Evolutionary conservation across 2,888 invertebrate species (phyloP).

Genomic region (Onchidella celtica): DNA sequence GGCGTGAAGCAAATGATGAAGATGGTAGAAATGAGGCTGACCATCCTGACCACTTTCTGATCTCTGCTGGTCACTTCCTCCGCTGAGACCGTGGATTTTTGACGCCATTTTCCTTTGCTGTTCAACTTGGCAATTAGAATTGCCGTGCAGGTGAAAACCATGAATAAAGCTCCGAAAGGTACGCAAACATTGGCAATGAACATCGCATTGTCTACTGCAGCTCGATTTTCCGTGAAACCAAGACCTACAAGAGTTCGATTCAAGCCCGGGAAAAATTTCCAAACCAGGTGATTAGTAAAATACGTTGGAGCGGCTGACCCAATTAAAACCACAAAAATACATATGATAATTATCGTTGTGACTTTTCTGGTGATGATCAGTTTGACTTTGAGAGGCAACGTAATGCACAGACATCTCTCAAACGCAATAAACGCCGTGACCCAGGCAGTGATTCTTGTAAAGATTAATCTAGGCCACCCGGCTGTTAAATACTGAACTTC

Average conservation of each 20-base stretch:
- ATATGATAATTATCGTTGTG: not conserved
- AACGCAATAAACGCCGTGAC: no score
- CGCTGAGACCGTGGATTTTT: not conserved
- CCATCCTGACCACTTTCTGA: not conserved
- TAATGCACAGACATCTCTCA: no score
- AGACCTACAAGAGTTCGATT: not conserved
- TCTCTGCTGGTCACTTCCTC: not conserved
- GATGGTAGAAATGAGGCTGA: not conserved
- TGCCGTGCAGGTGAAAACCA: not conserved
- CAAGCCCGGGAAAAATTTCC: not conserved
- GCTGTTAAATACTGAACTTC: no score
- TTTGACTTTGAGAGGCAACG: not conserved
- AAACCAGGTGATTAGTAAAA: not conserved
- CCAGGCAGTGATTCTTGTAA: no score
- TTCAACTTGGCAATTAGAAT: not conserved
- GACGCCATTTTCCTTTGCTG: not conserved
- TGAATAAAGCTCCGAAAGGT: not conserved
- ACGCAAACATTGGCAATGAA: not conserved
- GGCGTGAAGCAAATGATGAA: not conserved
- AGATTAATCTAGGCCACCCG: no score
- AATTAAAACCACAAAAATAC: not conserved
- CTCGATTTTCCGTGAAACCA: not conserved
- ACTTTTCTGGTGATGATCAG: not conserved
- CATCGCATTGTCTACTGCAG: not conserved
- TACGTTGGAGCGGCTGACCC: not conserved